phyloP scores from a whole-genome alignment of 2,888 invertebrate genomes.

The Phytoseiulus persimilis region DNA sequence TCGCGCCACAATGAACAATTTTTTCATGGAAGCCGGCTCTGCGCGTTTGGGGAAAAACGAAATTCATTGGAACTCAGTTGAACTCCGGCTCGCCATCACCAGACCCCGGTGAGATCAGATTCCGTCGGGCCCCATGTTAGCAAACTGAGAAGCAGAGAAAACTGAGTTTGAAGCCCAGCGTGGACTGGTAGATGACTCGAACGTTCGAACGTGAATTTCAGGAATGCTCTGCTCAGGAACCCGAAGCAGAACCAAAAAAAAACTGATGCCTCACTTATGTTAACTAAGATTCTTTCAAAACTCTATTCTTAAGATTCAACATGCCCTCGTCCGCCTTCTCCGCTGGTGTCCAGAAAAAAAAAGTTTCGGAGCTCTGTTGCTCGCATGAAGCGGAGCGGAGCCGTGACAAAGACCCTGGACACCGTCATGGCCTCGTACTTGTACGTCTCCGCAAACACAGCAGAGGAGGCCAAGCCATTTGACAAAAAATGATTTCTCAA shows the following conservation, averaged over 20 bases:
- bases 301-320: not conserved
- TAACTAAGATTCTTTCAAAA: not conserved
- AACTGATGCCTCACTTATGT: not conserved
- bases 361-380: not conserved
- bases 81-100: too few relatives aligned
- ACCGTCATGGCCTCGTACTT: not conserved
- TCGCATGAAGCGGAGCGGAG: not conserved
- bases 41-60: too few relatives aligned
- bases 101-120: too few relatives aligned
- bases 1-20: not conserved
- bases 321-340: not conserved
- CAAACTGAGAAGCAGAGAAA: too few relatives aligned
- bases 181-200: too few relatives aligned
- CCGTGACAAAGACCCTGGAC: not conserved
- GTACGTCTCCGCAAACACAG: not conserved
- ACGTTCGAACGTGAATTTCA: too few relatives aligned
- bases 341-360: not conserved
- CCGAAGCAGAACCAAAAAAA: not conserved
- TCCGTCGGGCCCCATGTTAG: too few relatives aligned
- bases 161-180: too few relatives aligned
- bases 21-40: not conserved
- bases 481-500: not conserved
- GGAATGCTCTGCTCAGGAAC: not conserved
- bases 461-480: not conserved
- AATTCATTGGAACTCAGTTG: too few relatives aligned